Evolutionary conservation across 1,140 invertebrate genomes (phyloP).

Genomic region (Drosophila saltans): DNA sequence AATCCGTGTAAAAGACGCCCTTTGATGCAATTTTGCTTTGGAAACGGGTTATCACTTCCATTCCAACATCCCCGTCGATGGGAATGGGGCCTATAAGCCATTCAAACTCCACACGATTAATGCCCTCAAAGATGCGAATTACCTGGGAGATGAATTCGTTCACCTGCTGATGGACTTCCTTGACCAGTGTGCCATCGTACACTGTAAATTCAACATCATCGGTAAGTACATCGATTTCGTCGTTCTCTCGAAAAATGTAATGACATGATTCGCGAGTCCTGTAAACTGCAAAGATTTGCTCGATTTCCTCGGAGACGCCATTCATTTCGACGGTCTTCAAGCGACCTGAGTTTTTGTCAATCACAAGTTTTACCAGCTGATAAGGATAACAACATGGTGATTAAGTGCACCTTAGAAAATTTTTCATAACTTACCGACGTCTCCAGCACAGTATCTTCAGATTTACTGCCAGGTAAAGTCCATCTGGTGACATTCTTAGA

Average conservation of each 20-base stretch:
- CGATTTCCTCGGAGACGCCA: constrained; percentile 61
- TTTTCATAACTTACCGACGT: background rate
- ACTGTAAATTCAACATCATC: constrained; percentile 83
- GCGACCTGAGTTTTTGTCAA: constrained; percentile 76
- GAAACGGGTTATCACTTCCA: constrained; percentile 92
- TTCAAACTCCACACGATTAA: constrained; percentile 91
- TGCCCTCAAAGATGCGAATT: constrained; percentile 88
- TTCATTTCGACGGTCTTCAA: constrained; percentile 85
- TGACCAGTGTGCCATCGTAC: constrained; percentile 87
- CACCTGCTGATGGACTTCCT: constrained; percentile 92
- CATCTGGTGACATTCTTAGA: background rate
- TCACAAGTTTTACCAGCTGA: constrained; percentile 52
- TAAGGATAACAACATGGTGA: background rate
- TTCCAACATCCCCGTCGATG: constrained; percentile 89
- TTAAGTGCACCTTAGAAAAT: background rate
- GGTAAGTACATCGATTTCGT: constrained; percentile 79
- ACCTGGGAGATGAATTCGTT: constrained; percentile 92
- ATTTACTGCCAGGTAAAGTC: background rate
- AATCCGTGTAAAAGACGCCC: constrained; percentile 94
- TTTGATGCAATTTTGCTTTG: constrained; percentile 87
- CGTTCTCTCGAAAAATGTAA: constrained; percentile 92
- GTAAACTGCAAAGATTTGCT: constrained; percentile 92
- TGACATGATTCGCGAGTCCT: constrained; percentile 90
- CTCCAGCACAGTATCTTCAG: background rate
- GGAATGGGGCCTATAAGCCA: constrained; percentile 98